Conservation (phyloP, 2,797 vertebrate species). For the Enteromius trimaculatus region DNA sequence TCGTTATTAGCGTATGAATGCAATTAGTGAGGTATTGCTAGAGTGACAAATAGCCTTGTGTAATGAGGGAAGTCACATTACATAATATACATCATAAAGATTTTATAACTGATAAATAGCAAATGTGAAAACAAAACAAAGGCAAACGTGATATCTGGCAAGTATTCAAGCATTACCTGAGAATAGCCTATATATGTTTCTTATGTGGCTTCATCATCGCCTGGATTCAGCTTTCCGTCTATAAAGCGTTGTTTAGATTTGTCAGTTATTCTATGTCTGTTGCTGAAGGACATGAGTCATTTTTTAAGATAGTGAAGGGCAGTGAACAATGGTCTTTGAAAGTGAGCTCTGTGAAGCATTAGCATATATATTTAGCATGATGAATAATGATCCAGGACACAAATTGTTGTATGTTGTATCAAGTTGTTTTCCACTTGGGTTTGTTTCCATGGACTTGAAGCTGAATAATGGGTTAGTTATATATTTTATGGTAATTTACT, state of each 20-base stretch:
- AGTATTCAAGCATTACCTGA: not conserved
- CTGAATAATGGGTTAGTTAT: not conserved
- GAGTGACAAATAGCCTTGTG: not conserved
- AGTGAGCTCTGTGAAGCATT: not conserved
- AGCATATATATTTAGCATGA: conserved; percentile 4
- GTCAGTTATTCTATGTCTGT: not conserved
- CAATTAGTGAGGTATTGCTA: not conserved
- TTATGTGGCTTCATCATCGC: not conserved
- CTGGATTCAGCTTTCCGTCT: not conserved
- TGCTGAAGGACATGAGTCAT: not conserved
- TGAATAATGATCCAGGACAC: not conserved
- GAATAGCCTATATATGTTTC: not conserved
- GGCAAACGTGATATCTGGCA: not conserved
- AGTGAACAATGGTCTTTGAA: not conserved
- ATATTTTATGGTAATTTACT: not conserved
- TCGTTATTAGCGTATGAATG: not conserved
- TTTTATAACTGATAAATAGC: not conserved
- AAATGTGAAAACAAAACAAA: conserved; percentile 4
- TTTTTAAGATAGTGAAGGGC: not conserved
- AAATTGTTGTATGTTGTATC: not conserved
- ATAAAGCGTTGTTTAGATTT: not conserved
- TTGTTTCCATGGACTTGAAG: not conserved
- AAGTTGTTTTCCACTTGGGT: not conserved
- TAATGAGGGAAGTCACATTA: not conserved
- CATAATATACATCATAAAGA: not conserved